phyloP scores from a whole-genome alignment of 1,140 invertebrate genomes.

The Drosophila serrata region DNA sequence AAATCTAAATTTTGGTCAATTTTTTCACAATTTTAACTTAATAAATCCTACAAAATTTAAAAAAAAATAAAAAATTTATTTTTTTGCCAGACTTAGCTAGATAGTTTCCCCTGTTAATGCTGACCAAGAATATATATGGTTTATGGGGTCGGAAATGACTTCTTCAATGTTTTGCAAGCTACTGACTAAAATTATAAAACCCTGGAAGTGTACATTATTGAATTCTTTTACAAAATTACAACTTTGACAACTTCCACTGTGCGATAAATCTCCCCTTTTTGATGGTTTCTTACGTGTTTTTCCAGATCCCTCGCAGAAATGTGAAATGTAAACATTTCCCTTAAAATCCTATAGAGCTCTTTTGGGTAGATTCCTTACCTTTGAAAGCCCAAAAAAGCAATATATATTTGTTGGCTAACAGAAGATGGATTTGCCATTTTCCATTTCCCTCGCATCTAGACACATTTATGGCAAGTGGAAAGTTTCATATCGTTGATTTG shows the following conservation, averaged over 20 bases:
- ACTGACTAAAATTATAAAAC: too few species aligned
- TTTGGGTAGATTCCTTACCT: not conserved
- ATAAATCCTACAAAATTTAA: too few species aligned
- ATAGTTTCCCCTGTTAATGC: too few species aligned
- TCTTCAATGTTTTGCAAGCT: too few species aligned
- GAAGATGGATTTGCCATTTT: constrained; percentile 19
- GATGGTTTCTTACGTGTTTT: constrained; percentile 4
- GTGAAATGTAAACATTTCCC: constrained; percentile 36
- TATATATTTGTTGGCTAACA: constrained; percentile 4
- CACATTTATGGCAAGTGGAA: constrained; percentile 21
- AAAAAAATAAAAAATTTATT: too few species aligned
- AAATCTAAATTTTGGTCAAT: too few species aligned
- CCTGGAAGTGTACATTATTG: too few species aligned
- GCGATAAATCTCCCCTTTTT: constrained; percentile 10
- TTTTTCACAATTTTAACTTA: too few species aligned
- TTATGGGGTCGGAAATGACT: too few species aligned
- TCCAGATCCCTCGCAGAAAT: constrained; percentile 29
- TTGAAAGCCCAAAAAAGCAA: not conserved
- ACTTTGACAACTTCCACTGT: not conserved
- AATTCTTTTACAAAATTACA: too few species aligned
- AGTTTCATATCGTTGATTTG: constrained; percentile 44
- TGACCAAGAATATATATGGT: too few species aligned
- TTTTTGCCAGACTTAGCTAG: too few species aligned
- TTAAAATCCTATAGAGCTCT: constrained; percentile 4
- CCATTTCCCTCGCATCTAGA: constrained; percentile 1